Percentiles rank a stretch among this genome's conserved stretches.
phyloP scores from a whole-genome alignment of 2,888 invertebrate species.

The Erebia palarica region DNA sequence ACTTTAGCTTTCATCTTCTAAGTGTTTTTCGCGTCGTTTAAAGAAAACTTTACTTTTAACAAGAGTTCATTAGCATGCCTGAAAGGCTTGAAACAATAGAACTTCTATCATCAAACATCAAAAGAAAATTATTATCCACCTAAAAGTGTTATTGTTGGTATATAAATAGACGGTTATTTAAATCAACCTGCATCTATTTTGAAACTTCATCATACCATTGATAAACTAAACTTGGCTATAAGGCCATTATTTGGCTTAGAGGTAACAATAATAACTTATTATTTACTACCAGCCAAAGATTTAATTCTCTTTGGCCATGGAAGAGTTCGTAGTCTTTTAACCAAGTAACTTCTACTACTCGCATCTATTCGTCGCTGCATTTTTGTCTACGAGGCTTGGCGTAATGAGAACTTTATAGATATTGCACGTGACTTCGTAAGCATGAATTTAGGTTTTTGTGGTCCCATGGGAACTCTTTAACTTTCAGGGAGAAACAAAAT shows the following conservation, averaged over 20 bases:
- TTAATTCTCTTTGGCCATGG: too few species aligned
- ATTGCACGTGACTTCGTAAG: too few species aligned
- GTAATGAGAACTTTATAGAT: background rate
- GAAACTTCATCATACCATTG: background rate
- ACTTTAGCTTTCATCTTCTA: background rate
- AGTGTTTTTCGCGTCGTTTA: background rate
- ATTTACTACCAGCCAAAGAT: background rate
- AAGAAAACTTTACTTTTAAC: background rate
- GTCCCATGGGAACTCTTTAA: too few species aligned
- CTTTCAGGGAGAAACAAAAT: too few species aligned
- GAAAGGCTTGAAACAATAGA: background rate
- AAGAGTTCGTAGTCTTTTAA: too few species aligned
- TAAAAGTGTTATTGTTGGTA: background rate
- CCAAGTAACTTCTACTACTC: background rate
- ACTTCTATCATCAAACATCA: slow-evolving; percentile 2
- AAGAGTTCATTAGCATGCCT: background rate
- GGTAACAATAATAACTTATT: too few species aligned
- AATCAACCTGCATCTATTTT: background rate
- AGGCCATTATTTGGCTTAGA: background rate
- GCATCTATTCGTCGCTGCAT: background rate
- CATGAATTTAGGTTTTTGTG: too few species aligned
- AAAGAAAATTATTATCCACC: slow-evolving; percentile 10
- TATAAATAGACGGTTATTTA: background rate
- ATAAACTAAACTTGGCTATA: background rate
- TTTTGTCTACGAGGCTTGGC: background rate